Base-by-base conservation (phyloP, 1,140 invertebrate genomes). In the Limonius californicus region DNA sequence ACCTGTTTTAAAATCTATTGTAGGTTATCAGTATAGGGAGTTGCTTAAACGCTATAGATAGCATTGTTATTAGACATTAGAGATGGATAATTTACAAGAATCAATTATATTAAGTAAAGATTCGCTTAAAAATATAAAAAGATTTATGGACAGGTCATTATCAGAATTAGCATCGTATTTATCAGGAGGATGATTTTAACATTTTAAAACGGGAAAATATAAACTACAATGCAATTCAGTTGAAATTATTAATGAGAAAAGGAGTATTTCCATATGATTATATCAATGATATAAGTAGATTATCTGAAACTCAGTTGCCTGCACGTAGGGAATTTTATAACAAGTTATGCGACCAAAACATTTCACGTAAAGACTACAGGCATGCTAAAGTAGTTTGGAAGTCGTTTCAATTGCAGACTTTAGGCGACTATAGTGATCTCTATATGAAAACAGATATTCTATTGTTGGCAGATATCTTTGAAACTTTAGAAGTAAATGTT, bases 191-290 rank as follows among this genome's bases (percentile, higher is more conserved):
- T 15, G 16, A 32, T 53, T 57, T 62, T 39, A 7, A 43, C 23
- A 54, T 54, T 15, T n/a, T 56, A 23, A 3, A 11, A 20, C 11
- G 18, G 16, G 3, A 15, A 23, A 55, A 63, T 61, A 58, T 54
- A 16, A 9, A 61, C 62, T 32, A 27, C 27, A 32, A 32, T 15
- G 55, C 65, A 2, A 7, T 58, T 18, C 30, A 71, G 19, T 66
- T 71, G 12, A 55, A 65, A 45, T 63, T 72, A 35, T 7, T 70
- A 27, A 58, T 43, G 7, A 62, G 58, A 39, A 72, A 74, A 57
- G 68, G 71, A n/a, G 50, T 70, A 20, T 72, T 64, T 54, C 64
- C 65, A 7, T 72, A 72, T 59, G 62, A 68, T 27, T 70, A 72
- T 60, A 50, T 73, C 12, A 39, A 62, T 54, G 58, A 15, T 11